Conservation (phyloP, 2,113 vertebrate species). For the Galemys pyrenaicus region DNA sequence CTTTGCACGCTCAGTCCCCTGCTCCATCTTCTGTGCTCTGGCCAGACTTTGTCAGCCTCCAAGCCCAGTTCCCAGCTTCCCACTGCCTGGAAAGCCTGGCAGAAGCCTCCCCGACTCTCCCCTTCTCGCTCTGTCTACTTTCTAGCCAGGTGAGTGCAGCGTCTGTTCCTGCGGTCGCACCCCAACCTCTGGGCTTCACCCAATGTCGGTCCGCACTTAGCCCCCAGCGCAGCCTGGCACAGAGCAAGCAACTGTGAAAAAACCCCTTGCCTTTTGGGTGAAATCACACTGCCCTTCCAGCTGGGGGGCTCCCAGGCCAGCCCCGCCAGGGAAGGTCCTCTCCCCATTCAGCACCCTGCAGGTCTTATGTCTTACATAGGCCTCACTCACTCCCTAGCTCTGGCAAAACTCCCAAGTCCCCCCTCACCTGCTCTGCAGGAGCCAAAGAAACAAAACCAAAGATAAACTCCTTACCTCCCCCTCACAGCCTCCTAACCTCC, state of each 20-base stretch:
- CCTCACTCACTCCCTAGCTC: neutral
- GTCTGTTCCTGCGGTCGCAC: neutral
- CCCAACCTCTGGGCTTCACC: neutral
- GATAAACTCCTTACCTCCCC: conserved; percentile 58
- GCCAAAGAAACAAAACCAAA: neutral
- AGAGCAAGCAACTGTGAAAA: neutral
- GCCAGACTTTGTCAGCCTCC: neutral
- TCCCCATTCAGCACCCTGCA: neutral
- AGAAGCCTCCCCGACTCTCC: neutral
- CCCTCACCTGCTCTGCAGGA: conserved; percentile 2
- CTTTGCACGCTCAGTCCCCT: neutral
- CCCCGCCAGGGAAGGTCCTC: neutral
- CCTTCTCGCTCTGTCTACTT: neutral
- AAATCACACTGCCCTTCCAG: neutral
- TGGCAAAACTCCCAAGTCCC: neutral
- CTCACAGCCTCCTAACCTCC: conserved; percentile 31
- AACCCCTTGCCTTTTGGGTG: neutral
- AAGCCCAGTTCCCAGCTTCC: neutral
- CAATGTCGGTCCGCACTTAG: neutral
- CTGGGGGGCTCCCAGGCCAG: neutral
- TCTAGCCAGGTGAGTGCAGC: neutral
- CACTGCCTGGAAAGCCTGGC: neutral
- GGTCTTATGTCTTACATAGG: neutral
- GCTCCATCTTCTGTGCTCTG: neutral
- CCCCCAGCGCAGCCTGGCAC: neutral